Base-by-base conservation (phyloP, 2,113 vertebrate genomes). In the Microtus oregoni region DNA sequence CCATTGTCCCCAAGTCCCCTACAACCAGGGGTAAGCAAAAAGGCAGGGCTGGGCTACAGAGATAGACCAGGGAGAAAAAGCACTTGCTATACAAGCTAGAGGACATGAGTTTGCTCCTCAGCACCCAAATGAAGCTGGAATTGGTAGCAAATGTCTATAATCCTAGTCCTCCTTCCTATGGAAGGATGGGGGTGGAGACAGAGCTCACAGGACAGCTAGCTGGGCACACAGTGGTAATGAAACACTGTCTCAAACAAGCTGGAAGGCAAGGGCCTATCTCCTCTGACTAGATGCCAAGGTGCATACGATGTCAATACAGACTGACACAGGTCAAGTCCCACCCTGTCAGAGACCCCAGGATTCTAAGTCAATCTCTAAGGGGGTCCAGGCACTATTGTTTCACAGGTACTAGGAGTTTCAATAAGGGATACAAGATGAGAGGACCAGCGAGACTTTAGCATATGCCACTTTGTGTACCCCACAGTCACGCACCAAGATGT, bases 401-500 rank as follows among this genome's bases (percentile, higher is more conserved):
- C 11, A 17, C 41, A 47, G 41, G 52, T 44, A 65, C 32, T 38
- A 4, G 7, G 5, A 1, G 3, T 35, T 28, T n/a, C 77, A 78
- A 86, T 20, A 3, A 35, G 7, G 14, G 11, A 67, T 32, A 41
- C 15, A 87, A 13, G 38, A 67, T 7, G 50, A 19, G 24, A 38
- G 67, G 35, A 15, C 10, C 41, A 77, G 44, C 32, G 7, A 26
- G 38, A 32, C 30, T 2, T 4, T 12, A 55, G 76, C 32, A 3
- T 0, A 0, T 2, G 30, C 15, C 30, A 63, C 63, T n/a, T 7
- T n/a, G 24, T 22, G 9, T 17, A 32, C 30, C 24, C 5, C 7
- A 13, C 12, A 35, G 50, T 28, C 55, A 26, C 1, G 1, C 0
- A 13, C 65, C 22, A 52, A 73, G 44, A 44, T 0, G 7, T 28